These are phyloP conservation scores for Achatina immaculata DNA, from an alignment of 1,140 invertebrate species.

Conservation along the genomic window DNA sequence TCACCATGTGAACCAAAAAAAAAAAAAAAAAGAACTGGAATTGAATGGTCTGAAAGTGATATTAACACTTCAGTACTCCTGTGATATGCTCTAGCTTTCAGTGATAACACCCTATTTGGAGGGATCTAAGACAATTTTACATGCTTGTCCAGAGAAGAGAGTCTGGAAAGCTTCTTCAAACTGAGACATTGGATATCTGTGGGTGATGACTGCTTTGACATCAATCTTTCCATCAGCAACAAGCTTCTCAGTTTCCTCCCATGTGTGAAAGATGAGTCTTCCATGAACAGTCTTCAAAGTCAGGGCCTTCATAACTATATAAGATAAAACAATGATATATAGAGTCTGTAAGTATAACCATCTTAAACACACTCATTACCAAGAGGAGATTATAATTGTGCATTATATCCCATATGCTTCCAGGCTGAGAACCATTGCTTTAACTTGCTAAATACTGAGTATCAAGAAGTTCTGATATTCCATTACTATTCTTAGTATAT, in stretches of 20 bases:
- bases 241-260: slow-evolving; percentile 56
- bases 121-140: slow-evolving; percentile 64
- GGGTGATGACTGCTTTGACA: slow-evolving; percentile 56
- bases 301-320: slow-evolving; percentile 62
- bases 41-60: neutral
- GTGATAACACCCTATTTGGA: slow-evolving; percentile 36
- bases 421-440: too few species aligned
- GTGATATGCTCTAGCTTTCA: too few species aligned
- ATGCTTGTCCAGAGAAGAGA: slow-evolving; percentile 58
- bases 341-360: neutral
- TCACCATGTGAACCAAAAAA: neutral
- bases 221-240: slow-evolving; percentile 56
- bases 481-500: too few species aligned
- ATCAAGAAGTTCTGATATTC: too few species aligned
- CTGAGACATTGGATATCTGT: slow-evolving; percentile 60
- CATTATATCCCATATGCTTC: too few species aligned
- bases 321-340: neutral
- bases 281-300: slow-evolving; percentile 63
- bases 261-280: slow-evolving; percentile 62
- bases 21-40: neutral
- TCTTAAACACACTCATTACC: too few species aligned
- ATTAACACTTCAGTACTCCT: neutral
- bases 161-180: slow-evolving; percentile 62
- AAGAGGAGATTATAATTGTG: too few species aligned
- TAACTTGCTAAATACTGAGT: too few species aligned